Conservation (phyloP, 2,797 vertebrate species). For the Sebastes kiyomatsui region DNA sequence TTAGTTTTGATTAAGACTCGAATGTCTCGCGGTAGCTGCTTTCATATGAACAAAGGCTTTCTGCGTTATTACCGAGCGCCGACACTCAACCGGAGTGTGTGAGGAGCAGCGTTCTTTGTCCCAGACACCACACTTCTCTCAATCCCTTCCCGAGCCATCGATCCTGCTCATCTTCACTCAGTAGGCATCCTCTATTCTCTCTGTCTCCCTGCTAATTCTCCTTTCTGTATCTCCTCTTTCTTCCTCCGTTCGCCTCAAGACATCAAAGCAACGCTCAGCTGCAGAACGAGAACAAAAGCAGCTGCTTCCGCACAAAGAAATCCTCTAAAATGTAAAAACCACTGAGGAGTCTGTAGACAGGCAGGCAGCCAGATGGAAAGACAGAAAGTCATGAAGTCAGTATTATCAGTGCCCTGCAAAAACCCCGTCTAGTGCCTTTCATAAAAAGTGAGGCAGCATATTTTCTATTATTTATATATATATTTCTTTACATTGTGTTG, state of each 20-base stretch:
- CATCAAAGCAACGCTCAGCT: conserved; percentile 68
- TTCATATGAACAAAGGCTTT: conserved; percentile 42
- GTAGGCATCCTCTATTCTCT: conserved; percentile 46
- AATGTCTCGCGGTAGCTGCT: conserved; percentile 4
- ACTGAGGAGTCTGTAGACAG: conserved; percentile 32
- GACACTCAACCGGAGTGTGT: conserved; percentile 26
- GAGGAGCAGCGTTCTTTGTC: conserved; percentile 50
- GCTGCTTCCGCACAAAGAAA: conserved; percentile 56
- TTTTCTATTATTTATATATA: not conserved
- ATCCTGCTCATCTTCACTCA: conserved; percentile 56
- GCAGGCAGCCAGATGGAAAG: conserved; percentile 2
- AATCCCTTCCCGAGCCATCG: conserved; percentile 61
- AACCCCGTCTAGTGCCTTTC: not conserved
- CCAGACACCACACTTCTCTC: conserved; percentile 32
- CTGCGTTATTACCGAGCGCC: conserved; percentile 11
- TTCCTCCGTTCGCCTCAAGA: conserved; percentile 42
- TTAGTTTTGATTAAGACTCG: conserved; percentile 15
- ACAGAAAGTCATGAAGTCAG: conserved; percentile 12
- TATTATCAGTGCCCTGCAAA: conserved; percentile 15
- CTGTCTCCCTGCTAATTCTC: conserved; percentile 53
- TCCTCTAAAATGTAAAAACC: conserved; percentile 52
- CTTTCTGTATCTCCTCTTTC: conserved; percentile 45
- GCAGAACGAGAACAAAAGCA: conserved; percentile 62
- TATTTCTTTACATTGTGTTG: not conserved
- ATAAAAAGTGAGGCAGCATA: not conserved